phyloP scores from a whole-genome alignment of 2,888 invertebrate genomes.

The Apodemia zela region DNA sequence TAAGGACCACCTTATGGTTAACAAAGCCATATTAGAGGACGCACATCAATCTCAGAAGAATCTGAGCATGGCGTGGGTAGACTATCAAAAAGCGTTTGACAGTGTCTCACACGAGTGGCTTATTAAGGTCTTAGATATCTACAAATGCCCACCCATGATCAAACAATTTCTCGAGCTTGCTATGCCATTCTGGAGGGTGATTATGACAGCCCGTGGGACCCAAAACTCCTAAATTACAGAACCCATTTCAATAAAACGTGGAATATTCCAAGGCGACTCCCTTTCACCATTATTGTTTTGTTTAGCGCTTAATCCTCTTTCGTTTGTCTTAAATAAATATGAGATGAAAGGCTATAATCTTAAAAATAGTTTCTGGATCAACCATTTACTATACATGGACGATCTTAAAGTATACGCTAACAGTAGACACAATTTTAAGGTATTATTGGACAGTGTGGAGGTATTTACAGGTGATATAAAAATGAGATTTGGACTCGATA shows the following conservation, averaged over 20 bases:
- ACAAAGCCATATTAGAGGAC: constrained; percentile 22
- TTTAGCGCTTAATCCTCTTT: neutral
- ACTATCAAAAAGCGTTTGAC: neutral
- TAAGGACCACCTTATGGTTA: constrained; percentile 28
- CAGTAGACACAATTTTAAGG: constrained; percentile 14
- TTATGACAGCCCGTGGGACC: neutral
- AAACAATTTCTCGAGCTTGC: neutral
- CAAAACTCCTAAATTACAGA: neutral
- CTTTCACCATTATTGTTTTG: neutral
- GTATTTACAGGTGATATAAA: constrained; percentile 28
- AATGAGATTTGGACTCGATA: constrained; percentile 23
- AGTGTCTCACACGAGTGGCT: neutral
- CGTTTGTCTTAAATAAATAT: neutral
- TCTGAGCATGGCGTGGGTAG: neutral
- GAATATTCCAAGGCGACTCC: constrained; percentile 17
- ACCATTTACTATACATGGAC: neutral
- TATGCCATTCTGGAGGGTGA: constrained; percentile 18
- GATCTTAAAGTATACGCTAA: neutral
- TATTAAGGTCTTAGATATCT: neutral
- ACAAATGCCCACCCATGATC: neutral
- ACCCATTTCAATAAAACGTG: neutral
- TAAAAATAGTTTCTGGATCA: neutral
- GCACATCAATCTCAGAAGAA: neutral
- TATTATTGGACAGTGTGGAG: constrained; percentile 17
- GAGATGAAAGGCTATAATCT: neutral